These are phyloP conservation scores for Varanus komodoensis DNA, from an alignment of 2,113 vertebrate species.

Conservation along the genomic window DNA sequence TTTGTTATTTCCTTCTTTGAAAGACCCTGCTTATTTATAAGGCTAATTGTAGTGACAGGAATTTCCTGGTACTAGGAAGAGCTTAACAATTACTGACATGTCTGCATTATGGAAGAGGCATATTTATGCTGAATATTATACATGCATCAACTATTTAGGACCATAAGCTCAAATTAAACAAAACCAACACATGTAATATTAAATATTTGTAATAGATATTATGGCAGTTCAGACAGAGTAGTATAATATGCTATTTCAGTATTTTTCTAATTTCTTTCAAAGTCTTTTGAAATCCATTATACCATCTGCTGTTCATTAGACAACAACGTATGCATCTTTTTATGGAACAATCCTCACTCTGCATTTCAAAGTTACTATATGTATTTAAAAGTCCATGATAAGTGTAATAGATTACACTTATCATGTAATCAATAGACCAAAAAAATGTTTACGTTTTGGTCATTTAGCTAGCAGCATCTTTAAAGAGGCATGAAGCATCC, in stretches of 20 bases:
- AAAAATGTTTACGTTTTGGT: conserved; percentile 47
- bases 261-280: conserved; percentile 41
- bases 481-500: conserved; percentile 18
- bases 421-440: no score
- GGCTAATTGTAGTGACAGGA: neutral
- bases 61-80: neutral
- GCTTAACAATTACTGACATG: neutral
- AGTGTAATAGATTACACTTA: conserved; percentile 46
- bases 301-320: conserved; percentile 76
- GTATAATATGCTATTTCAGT: conserved; percentile 32
- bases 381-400: conserved; percentile 16
- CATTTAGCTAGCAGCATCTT: neutral
- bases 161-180: neutral
- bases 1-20: neutral
- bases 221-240: conserved; percentile 30
- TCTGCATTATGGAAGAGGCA: neutral
- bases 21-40: neutral
- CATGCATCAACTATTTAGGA: neutral
- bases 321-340: conserved; percentile 58
- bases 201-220: conserved; percentile 49
- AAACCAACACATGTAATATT: conserved; percentile 5
- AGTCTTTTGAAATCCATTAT: conserved; percentile 61
- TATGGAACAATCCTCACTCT: conserved; percentile 65
- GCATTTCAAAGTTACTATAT: conserved; percentile 62
- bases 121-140: rapidly evolving